Base-by-base conservation (phyloP, 2,797 vertebrate species). In the Sebastes aleutianus region DNA sequence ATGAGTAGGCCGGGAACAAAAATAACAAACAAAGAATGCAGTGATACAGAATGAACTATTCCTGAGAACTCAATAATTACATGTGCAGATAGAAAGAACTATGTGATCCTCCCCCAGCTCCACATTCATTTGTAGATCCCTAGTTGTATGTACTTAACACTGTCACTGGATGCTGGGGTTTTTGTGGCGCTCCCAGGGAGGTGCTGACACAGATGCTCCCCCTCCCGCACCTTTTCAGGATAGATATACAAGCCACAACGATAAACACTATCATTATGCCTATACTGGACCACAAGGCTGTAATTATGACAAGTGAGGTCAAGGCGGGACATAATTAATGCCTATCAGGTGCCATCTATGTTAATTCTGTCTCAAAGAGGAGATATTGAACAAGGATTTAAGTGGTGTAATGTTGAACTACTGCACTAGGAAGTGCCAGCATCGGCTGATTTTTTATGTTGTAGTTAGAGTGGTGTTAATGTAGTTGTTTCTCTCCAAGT, bases 241-340 rank as follows among this genome's bases (percentile, higher is more conserved):
- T 78, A 87, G 83, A 88, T 85, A 86, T 71, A 79, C 83, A 90
- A 87, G 86, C 89, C 90, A 85, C 89, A 85, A 77, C 2, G 73
- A 88, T 91, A 94, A 95, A 93, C 87, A 94, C 92, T 88, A 85
- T 95, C 84, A 95, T 96, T 93, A 94, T n/a, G 75, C 57, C 57
- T 72, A 69, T 86, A 89, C 88, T 83, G 76, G 39, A 84, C 67
- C 57, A 81, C 76, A 89, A 87, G 80, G 79, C 89, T 93, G 70
- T 91, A 92, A 94, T 95, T 94, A 94, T 86, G 82, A 92, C 82
- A 72, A 87, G 86, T 62, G 74, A 88, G 86, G 91, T 89, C 83
- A 86, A 86, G 83, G 84, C 86, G 13, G 84, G 74, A 72, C 87
- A 81, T 91, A 94, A 95, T 96, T 91, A 95, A 82, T 87, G 85